These are phyloP conservation scores for Rhynchonycteris naso DNA, from an alignment of 2,797 vertebrate species.

Conservation along the genomic window DNA sequence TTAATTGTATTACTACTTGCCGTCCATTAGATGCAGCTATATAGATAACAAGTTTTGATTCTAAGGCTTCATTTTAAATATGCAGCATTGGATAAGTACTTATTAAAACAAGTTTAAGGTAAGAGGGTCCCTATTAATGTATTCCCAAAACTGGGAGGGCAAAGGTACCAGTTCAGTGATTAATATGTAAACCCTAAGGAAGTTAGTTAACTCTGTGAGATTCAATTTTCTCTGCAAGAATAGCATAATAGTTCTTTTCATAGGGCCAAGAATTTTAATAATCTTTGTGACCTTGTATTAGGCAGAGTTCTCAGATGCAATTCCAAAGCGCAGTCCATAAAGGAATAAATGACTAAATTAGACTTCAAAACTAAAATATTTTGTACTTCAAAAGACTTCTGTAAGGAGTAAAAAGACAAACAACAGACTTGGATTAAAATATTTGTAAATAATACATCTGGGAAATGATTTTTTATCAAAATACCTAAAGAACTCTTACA, in stretches of 20 bases:
- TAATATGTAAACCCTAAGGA: constrained; percentile 68
- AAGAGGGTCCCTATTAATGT: constrained; percentile 41
- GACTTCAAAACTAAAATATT: constrained; percentile 1
- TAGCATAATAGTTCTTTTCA: constrained; percentile 36
- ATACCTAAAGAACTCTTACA: constrained; percentile 26
- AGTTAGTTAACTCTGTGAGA: constrained; percentile 70
- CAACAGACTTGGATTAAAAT: neutral
- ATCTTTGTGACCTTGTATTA: constrained; percentile 51
- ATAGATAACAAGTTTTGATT: constrained; percentile 6
- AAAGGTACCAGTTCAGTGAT: constrained; percentile 25
- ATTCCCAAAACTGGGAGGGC: constrained; percentile 52
- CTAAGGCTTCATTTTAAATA: constrained; percentile 62
- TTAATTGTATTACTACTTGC: neutral
- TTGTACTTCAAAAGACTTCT: neutral
- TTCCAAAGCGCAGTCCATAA: neutral
- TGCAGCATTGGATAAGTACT: constrained; percentile 54
- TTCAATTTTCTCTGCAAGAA: constrained; percentile 66
- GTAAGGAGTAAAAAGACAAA: neutral
- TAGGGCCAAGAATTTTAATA: constrained; percentile 51
- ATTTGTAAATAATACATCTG: constrained; percentile 24
- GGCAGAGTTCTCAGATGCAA: neutral
- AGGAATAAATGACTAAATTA: neutral
- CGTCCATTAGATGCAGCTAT: neutral
- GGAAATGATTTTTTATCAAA: constrained; percentile 34
- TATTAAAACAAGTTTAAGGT: constrained; percentile 59